phyloP scores from a whole-genome alignment of 2,888 invertebrate species.

The Strigamia maritima region DNA sequence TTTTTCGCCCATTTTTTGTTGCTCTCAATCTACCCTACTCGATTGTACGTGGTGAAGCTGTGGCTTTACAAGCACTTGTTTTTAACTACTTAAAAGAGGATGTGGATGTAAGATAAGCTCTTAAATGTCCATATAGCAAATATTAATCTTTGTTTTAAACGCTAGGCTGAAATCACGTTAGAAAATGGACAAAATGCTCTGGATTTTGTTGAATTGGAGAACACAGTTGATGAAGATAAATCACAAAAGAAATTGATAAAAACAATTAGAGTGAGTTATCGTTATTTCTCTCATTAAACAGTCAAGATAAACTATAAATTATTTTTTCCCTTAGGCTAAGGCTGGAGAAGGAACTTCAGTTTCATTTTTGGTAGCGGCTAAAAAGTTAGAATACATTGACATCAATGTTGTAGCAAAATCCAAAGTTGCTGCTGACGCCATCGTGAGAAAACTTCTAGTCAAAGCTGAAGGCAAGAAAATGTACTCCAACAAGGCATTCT shows the following conservation, averaged over 20 bases:
- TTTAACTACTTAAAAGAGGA: conserved; percentile 53
- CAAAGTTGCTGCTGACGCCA: conserved; percentile 54
- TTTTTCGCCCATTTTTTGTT: conserved; percentile 58
- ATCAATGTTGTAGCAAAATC: conserved; percentile 52
- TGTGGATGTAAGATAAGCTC: conserved; percentile 42
- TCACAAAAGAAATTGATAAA: neutral
- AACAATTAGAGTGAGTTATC: neutral
- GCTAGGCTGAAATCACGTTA: conserved; percentile 45
- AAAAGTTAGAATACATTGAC: conserved; percentile 53
- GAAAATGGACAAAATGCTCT: conserved; percentile 44
- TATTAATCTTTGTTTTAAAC: neutral
- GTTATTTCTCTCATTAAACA: neutral
- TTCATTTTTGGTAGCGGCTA: conserved; percentile 55
- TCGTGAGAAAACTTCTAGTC: conserved; percentile 52
- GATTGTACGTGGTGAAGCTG: conserved; percentile 55
- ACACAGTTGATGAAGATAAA: conserved; percentile 36
- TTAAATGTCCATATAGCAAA: neutral
- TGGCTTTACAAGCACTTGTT: conserved; percentile 53
- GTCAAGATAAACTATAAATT: neutral
- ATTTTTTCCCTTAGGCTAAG: conserved; percentile 6
- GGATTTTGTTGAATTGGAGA: conserved; percentile 40
- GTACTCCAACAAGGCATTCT: conserved; percentile 45
- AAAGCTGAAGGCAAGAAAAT: conserved; percentile 49
- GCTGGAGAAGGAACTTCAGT: conserved; percentile 48
- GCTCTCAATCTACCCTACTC: conserved; percentile 56